Conservation (phyloP, 2,797 vertebrate species). For the Periophthalmus magnuspinnatus region DNA sequence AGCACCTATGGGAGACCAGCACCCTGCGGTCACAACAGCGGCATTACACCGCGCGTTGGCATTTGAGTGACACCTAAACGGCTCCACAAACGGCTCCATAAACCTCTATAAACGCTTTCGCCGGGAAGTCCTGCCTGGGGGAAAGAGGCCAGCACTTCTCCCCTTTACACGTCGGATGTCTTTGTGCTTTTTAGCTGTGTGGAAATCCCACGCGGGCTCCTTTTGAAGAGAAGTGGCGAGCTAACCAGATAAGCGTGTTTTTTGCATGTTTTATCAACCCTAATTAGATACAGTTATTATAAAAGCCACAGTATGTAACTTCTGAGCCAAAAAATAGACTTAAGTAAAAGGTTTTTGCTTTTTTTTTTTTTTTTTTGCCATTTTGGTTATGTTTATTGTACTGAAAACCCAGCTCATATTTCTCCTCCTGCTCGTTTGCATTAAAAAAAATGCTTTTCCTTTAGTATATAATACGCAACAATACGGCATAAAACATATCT, state of each 20-base stretch:
- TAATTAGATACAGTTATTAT: too few relatives aligned
- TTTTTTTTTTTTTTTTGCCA: too few relatives aligned
- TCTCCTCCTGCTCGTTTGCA: too few relatives aligned
- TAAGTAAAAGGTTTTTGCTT: too few relatives aligned
- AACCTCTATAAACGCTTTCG: constrained; percentile 45
- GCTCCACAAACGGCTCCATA: constrained; percentile 58
- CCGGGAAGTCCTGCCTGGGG: constrained; percentile 36
- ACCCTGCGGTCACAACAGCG: constrained; percentile 47
- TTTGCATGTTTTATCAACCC: too few relatives aligned
- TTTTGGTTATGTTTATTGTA: too few relatives aligned
- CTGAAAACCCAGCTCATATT: too few relatives aligned
- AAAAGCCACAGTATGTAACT: too few relatives aligned
- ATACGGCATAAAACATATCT: too few relatives aligned
- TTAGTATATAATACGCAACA: too few relatives aligned
- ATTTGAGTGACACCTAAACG: constrained; percentile 55
- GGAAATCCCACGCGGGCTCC: constrained; percentile 21
- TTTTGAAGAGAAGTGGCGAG: constrained; percentile 31
- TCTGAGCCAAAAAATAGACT: too few relatives aligned
- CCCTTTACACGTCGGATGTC: constrained; percentile 25
- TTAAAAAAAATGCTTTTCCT: too few relatives aligned
- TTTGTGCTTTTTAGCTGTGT: constrained; percentile 29
- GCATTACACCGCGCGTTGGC: constrained; percentile 57
- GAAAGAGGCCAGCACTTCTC: constrained; percentile 30
- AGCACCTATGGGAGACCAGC: constrained; percentile 16
- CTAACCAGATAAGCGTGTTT: constrained; percentile 14